A percentile compares a stretch with the other conserved stretches of the same genome.
These are phyloP conservation scores for Etheostoma perlongum DNA, from an alignment of 2,797 vertebrate species.

Conservation along the genomic window DNA sequence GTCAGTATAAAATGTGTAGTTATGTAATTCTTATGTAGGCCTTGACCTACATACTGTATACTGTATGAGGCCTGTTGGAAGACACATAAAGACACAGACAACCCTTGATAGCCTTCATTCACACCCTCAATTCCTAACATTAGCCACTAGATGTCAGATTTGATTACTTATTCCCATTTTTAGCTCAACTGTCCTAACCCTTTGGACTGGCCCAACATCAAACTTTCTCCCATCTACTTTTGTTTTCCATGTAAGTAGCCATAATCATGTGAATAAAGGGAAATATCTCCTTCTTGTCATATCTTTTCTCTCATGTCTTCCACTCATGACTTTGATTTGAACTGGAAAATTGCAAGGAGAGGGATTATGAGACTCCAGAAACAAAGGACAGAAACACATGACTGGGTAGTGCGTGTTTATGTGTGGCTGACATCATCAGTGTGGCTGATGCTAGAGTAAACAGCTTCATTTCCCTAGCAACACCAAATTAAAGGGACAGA, in stretches of 20 bases:
- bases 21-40: constrained; percentile 56
- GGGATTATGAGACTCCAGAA: background rate
- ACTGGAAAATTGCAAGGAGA: background rate
- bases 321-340: background rate
- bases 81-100: constrained; percentile 50
- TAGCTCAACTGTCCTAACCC: background rate
- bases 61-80: constrained; percentile 43
- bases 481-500: constrained; percentile 83
- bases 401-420: background rate
- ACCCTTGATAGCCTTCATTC: background rate
- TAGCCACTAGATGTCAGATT: constrained; percentile 78
- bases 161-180: constrained; percentile 27
- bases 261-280: constrained; percentile 9
- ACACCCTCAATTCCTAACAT: constrained; percentile 17
- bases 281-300: background rate
- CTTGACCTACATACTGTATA: constrained; percentile 50
- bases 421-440: constrained; percentile 50
- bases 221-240: constrained; percentile 53
- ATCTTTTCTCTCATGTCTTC: background rate
- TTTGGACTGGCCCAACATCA: constrained; percentile 32
- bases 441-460: constrained; percentile 75
- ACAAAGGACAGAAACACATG: constrained; percentile 6
- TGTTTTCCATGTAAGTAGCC: background rate
- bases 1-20: constrained; percentile 13
- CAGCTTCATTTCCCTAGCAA: constrained; percentile 85